phyloP scores from a whole-genome alignment of 2,888 invertebrate species.

The Pterostichus niger region DNA sequence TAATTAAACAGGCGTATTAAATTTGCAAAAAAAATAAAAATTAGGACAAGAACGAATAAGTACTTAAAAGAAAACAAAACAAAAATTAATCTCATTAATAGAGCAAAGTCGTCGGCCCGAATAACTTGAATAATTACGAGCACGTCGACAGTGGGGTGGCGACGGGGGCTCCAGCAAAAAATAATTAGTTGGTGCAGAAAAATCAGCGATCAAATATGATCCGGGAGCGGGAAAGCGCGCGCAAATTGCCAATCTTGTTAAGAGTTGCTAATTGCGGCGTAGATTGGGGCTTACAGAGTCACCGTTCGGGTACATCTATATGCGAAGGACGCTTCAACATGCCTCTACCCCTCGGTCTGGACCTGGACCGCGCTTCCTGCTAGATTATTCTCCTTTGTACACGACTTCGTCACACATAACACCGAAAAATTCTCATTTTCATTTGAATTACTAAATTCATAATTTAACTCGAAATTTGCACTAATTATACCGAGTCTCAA shows the following conservation, averaged over 20 bases:
- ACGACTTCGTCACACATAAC: conserved; percentile 17
- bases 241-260: conserved; percentile 77
- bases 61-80: conserved; percentile 67
- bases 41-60: conserved; percentile 55
- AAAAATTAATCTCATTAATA: conserved; percentile 67
- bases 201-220: conserved; percentile 76
- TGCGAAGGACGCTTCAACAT: conserved; percentile 9
- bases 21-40: conserved; percentile 48
- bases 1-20: conserved; percentile 64
- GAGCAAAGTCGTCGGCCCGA: conserved; percentile 39
- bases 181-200: conserved; percentile 75
- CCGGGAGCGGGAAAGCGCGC: conserved; percentile 71
- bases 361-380: neutral
- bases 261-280: conserved; percentile 75
- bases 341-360: neutral
- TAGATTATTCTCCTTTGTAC: conserved; percentile 45
- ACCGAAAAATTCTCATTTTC: conserved; percentile 12
- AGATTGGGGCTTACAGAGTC: conserved; percentile 72
- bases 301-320: conserved; percentile 34
- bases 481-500: no score
- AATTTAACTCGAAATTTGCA: no score
- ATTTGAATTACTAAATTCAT: neutral
- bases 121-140: conserved; percentile 60
- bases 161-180: conserved; percentile 74
- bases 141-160: conserved; percentile 70